phyloP scores from a whole-genome alignment of 2,113 vertebrate species.

The Euleptes europaea region DNA sequence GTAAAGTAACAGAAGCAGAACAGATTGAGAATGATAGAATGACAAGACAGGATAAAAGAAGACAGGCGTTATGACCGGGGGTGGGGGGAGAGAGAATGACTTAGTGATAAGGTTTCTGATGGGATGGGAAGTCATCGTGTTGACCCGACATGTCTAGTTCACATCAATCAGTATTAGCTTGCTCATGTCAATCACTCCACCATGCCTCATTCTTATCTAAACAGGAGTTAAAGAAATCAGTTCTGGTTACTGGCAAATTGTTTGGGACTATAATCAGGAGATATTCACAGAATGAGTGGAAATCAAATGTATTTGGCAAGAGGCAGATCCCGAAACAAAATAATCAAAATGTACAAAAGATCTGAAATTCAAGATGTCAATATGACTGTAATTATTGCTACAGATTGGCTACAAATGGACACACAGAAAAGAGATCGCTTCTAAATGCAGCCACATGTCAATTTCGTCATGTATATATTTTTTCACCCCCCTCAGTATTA shows the following conservation, averaged over 20 bases:
- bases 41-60: not conserved
- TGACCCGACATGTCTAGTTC: not conserved
- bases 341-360: not conserved
- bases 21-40: not conserved
- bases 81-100: too few relatives aligned
- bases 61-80: not conserved
- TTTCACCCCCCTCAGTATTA: not conserved
- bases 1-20: not conserved
- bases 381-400: not conserved
- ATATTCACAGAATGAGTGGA: not conserved
- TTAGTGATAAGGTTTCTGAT: not conserved
- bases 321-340: not conserved
- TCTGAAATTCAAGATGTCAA: not conserved
- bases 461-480: not conserved
- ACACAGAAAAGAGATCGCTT: not conserved
- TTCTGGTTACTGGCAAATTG: not conserved
- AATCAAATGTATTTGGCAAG: not conserved
- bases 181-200: not conserved
- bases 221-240: not conserved
- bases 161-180: not conserved
- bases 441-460: constrained; percentile 8
- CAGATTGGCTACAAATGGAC: constrained; percentile 6
- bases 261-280: not conserved
- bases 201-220: not conserved
- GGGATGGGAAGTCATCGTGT: not conserved